Conservation (phyloP, 1,140 invertebrate species). For the Ptiloglossa arizonensis region DNA sequence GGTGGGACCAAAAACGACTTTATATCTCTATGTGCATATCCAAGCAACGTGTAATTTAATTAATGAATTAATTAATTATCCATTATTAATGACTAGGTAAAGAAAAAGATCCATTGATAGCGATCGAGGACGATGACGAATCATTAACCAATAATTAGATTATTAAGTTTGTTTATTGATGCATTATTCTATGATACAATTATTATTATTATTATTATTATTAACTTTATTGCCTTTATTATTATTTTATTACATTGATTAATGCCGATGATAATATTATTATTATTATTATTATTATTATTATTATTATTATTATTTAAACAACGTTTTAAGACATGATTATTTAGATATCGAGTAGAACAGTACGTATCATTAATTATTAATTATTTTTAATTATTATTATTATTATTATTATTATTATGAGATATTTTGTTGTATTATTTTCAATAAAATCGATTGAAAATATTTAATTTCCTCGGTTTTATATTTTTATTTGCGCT, state of each 20-base stretch:
- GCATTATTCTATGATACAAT: constrained; percentile 80
- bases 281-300: constrained; percentile 77
- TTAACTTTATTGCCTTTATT: constrained; percentile 79
- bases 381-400: constrained; percentile 80
- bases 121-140: constrained; percentile 78
- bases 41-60: constrained; percentile 82
- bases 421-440: constrained; percentile 82
- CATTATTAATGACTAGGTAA: constrained; percentile 78
- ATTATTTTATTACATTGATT: constrained; percentile 70
- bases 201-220: constrained; percentile 76
- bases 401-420: constrained; percentile 77
- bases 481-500: constrained; percentile 55
- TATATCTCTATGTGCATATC: constrained; percentile 82
- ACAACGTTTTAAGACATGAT: constrained; percentile 80
- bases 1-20: constrained; percentile 83
- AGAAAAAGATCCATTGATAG: constrained; percentile 74
- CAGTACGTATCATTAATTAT: constrained; percentile 81
- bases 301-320: constrained; percentile 77
- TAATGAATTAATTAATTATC: constrained; percentile 80
- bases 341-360: constrained; percentile 80
- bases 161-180: constrained; percentile 82
- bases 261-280: constrained; percentile 63
- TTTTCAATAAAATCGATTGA: constrained; percentile 82
- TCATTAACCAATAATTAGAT: constrained; percentile 77
- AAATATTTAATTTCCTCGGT: constrained; percentile 75